Evolutionary conservation across 2,113 vertebrate species (phyloP).

Genomic region (Pteropus alecto): DNA sequence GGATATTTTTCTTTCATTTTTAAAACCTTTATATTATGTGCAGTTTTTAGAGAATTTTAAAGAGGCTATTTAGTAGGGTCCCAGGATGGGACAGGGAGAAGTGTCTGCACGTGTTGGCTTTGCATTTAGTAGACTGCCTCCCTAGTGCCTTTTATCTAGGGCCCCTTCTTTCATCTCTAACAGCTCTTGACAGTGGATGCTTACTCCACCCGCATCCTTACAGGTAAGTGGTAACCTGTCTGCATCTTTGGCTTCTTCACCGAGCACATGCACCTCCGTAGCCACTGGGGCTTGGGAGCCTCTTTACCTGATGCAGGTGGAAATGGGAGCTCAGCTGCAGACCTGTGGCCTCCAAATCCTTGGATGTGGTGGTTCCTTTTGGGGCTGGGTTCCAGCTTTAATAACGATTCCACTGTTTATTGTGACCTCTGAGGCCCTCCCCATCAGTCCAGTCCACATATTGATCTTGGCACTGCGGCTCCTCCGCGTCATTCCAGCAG

Average conservation of each 20-base stretch:
- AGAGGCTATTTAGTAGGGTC: neutral
- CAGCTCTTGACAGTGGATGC: no score
- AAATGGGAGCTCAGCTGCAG: neutral
- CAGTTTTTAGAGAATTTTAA: neutral
- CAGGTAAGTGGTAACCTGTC: neutral
- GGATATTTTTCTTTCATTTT: neutral
- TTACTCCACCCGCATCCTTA: neutral
- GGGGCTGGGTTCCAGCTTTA: neutral
- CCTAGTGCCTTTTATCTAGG: neutral
- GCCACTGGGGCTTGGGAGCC: neutral
- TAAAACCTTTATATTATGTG: neutral
- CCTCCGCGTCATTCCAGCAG: neutral
- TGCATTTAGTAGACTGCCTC: neutral
- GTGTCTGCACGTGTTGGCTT: fast-evolving
- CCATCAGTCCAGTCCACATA: neutral
- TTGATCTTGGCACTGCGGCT: slow-evolving; percentile 54
- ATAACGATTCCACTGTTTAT: neutral
- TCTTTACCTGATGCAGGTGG: neutral
- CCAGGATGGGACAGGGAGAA: neutral
- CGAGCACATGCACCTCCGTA: neutral
- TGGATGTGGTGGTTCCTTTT: neutral
- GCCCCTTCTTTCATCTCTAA: neutral
- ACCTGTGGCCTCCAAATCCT: neutral
- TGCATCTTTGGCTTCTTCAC: neutral
- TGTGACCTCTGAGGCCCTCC: neutral